These are phyloP conservation scores for Papilio polyxenes DNA, from an alignment of 1,140 invertebrate species.

Conservation along the genomic window DNA sequence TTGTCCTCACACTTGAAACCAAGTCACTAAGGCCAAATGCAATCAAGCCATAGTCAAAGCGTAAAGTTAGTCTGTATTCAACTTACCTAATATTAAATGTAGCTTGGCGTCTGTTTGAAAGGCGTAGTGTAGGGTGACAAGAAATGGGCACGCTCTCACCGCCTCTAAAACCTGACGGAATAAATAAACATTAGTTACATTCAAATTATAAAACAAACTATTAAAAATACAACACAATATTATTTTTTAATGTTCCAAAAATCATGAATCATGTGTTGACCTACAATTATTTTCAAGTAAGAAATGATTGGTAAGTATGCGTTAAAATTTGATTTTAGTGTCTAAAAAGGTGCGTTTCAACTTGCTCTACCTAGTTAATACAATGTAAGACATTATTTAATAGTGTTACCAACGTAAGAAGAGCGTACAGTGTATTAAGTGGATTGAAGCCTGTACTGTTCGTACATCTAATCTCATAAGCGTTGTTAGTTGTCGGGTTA, in stretches of 20 bases:
- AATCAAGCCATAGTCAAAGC: neutral
- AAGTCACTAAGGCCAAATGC: neutral
- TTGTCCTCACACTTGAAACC: too few relatives aligned
- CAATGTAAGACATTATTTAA: conserved; percentile 10
- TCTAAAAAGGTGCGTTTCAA: neutral
- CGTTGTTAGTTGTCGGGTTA: conserved; percentile 25
- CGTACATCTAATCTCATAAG: conserved; percentile 26
- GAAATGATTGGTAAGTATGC: too few relatives aligned
- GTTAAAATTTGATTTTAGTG: too few relatives aligned
- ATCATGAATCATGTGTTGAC: too few relatives aligned
- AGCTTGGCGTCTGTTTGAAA: conserved; percentile 96
- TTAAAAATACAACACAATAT: too few relatives aligned
- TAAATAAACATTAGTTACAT: conserved; percentile 25
- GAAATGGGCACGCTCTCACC: conserved; percentile 93
- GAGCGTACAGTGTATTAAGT: neutral
- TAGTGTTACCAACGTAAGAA: neutral
- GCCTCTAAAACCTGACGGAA: conserved; percentile 89
- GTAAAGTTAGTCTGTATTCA: neutral
- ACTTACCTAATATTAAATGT: conserved; percentile 94
- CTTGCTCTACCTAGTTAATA: neutral
- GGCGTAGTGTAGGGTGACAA: conserved; percentile 96
- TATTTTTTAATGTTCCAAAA: too few relatives aligned
- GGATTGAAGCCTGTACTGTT: conserved; percentile 15
- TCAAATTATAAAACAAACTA: conserved; percentile 1
- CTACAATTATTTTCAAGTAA: too few relatives aligned